Evolutionary conservation across 2,888 invertebrate genomes (phyloP), one percentile per base, ranked within the genome.

Genomic region (Homarus gammarus): DNA sequence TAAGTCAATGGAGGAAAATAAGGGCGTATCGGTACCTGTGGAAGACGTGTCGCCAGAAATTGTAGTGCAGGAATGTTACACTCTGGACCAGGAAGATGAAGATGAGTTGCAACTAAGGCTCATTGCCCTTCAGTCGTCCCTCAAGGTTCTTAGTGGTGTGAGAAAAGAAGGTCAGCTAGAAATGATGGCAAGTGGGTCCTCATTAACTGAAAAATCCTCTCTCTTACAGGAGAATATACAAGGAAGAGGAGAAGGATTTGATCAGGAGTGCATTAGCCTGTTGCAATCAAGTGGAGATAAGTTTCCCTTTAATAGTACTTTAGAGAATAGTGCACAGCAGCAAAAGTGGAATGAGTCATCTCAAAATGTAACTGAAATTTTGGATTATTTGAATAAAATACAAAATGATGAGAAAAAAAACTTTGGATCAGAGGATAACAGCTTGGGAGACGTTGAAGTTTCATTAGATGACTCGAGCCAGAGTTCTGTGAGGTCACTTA

Each of bases 11-110:
- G 36, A 81, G 8, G 38, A 18, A 36, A 38, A 38, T 2, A 12
- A 2, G 22, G 33, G 12, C 2, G 33, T 44, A 27, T 33, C 31
- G 31, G 22, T 44, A 75, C 31, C 27, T 27, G 3, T 64, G 27
- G 56, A 38, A 38, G 81, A 81, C 27, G 8, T 31, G 64, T n/a
- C 36, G 22, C 18, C 18, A 75, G 44, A 51, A 22, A 6, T 27
- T 36, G n/a, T n/a, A n/a, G 8, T 8, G 8, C n/a, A 70, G 31
- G 38, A 56, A 36, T 73, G 72, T 38, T 33, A 68, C 6, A 77
- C 77, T 5, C 33, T 89, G 15, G 89, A 89, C 33, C 79, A 89
- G 31, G 89, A 89, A 49, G 89, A 89, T 64, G 85, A 89, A 33
- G 89, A 89, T 61, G 89, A 89, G 40, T 49, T 89, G 18, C 84